These are phyloP conservation scores for Acleris laterana DNA, from an alignment of 2,888 invertebrate species.

Conservation along the genomic window DNA sequence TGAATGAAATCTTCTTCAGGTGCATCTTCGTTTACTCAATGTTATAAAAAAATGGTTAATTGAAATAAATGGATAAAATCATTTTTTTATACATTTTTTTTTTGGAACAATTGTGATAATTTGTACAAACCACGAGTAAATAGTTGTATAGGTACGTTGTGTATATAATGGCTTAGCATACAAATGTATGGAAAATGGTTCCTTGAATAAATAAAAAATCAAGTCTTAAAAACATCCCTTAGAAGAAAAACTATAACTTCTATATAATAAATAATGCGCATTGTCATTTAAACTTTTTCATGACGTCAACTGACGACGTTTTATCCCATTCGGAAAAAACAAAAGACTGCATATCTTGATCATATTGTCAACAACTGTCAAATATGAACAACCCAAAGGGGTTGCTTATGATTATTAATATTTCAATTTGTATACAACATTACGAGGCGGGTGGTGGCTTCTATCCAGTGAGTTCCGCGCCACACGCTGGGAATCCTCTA, in stretches of 20 bases:
- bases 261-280: neutral
- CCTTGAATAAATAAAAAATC: no score
- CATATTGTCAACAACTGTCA: conserved; percentile 36
- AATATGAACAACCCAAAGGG: conserved; percentile 58
- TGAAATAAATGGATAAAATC: no score
- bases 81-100: no score
- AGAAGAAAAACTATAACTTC: neutral
- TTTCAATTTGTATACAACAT: conserved; percentile 64
- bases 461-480: conserved; percentile 69
- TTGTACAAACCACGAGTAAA: no score
- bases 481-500: conserved; percentile 73
- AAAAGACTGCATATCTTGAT: conserved; percentile 12
- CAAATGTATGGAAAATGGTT: no score
- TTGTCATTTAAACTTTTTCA: neutral
- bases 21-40: no score
- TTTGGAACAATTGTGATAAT: no score
- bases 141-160: no score
- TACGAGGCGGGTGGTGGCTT: conserved; percentile 68
- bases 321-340: neutral
- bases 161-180: no score
- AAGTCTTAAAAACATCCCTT: conserved; percentile 1
- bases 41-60: no score
- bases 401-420: conserved; percentile 71
- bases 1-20: no score
- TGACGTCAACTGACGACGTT: neutral